phyloP scores from a whole-genome alignment of 2,113 vertebrate genomes.

The Paramormyrops kingsleyae region DNA sequence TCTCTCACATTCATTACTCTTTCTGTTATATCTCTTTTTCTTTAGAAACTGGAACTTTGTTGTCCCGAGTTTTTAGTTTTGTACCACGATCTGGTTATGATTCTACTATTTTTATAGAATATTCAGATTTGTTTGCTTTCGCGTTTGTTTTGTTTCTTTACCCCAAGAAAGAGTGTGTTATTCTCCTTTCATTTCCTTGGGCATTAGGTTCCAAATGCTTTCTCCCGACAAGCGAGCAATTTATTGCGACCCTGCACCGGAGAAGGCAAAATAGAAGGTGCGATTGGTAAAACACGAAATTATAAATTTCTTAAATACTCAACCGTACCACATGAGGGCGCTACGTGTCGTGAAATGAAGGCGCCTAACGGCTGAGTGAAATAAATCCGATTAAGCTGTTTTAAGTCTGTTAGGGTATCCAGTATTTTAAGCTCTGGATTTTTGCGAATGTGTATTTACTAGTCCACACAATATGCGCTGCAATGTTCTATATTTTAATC shows the following conservation, averaged over 20 bases:
- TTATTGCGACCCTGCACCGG: neutral
- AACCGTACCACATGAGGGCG: neutral
- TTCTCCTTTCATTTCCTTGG: neutral
- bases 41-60: neutral
- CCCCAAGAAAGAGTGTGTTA: neutral
- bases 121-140: neutral
- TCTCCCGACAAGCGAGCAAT: neutral
- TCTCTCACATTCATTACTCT: neutral
- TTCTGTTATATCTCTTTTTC: neutral
- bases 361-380: neutral
- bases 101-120: neutral
- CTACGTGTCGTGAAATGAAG: neutral
- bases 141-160: neutral
- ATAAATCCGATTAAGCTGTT: neutral
- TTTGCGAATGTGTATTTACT: neutral
- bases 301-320: neutral
- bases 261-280: neutral
- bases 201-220: neutral
- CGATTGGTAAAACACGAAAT: neutral
- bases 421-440: neutral
- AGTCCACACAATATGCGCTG: neutral
- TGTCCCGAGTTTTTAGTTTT: neutral
- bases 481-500: neutral
- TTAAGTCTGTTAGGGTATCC: neutral
- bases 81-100: neutral